A percentile compares a stretch with the other conserved stretches of the same genome.
These are phyloP conservation scores for Hermaeophaga mercurialis DNA, from an alignment of 2,888 invertebrate species.

Conservation along the genomic window DNA sequence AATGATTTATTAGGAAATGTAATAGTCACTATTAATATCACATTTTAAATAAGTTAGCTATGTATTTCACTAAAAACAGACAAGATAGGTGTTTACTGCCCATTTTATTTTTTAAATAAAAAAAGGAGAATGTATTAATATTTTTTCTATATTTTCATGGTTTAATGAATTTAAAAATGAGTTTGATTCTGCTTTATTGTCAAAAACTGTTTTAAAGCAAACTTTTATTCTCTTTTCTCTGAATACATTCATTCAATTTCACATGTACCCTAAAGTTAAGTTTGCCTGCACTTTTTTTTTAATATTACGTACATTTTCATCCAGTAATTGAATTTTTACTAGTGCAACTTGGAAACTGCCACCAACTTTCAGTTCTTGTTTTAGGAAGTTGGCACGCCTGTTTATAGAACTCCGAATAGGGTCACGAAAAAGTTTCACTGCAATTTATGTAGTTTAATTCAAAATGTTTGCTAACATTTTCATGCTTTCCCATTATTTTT, in stretches of 20 bases:
- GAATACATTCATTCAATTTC: slow-evolving; percentile 6
- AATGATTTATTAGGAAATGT: too few species aligned
- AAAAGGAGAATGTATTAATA: too few species aligned
- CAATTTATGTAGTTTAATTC: slow-evolving; percentile 13
- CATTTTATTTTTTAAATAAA: too few species aligned
- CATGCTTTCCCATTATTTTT: slow-evolving; percentile 11
- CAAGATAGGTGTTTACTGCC: too few species aligned
- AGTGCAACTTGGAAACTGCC: slow-evolving; percentile 15
- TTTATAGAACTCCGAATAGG: slow-evolving; percentile 10
- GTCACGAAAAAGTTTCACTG: slow-evolving; percentile 13
- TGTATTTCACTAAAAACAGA: too few species aligned
- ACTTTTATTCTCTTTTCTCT: too few species aligned
- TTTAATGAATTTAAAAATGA: too few species aligned
- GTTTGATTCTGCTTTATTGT: too few species aligned
- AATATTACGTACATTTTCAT: slow-evolving; percentile 2
- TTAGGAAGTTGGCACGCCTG: slow-evolving; percentile 6
- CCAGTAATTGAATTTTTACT: slow-evolving; percentile 14
- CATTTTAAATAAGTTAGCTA: too few species aligned
- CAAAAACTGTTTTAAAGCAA: too few species aligned
- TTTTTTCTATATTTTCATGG: too few species aligned
- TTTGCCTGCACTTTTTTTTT: slow-evolving; percentile 3
- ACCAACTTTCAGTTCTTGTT: slow-evolving; percentile 12
- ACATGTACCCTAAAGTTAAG: background rate
- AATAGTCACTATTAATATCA: too few species aligned
- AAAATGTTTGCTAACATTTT: slow-evolving; percentile 10